These are phyloP conservation scores for Darevskia nairensis DNA, from an alignment of 2,797 vertebrate species.

Conservation along the genomic window DNA sequence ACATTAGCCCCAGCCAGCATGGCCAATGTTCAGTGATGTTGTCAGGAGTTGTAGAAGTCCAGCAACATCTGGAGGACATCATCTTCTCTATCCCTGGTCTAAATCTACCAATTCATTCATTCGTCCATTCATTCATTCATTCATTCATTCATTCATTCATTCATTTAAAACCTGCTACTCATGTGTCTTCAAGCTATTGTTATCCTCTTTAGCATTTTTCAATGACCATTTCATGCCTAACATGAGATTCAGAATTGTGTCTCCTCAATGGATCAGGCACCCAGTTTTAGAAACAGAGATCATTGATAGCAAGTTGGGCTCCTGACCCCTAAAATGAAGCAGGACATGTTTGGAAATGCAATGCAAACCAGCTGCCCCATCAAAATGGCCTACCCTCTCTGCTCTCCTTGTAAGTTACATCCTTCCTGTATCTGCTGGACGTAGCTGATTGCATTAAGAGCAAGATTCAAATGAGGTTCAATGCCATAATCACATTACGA, in stretches of 20 bases:
- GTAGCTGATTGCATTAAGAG: conserved; percentile 44
- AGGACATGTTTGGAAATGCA: too few relatives aligned
- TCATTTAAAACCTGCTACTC: not conserved
- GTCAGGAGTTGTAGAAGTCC: not conserved
- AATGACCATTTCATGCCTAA: not conserved
- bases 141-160: not conserved
- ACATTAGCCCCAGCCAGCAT: not conserved
- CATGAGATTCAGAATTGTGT: not conserved
- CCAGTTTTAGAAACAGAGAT: not conserved
- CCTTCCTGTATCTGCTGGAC: not conserved
- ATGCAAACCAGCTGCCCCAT: too few relatives aligned
- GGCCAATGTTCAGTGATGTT: not conserved
- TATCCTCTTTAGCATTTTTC: not conserved
- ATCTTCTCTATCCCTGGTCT: too few relatives aligned
- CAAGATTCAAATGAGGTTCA: conserved; percentile 60
- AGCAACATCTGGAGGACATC: not conserved
- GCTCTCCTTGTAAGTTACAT: not conserved
- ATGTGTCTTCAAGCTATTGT: not conserved
- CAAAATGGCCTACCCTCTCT: not conserved
- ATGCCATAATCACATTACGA: conserved; percentile 52
- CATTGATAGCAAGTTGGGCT: not conserved
- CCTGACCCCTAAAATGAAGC: not conserved
- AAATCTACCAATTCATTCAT: not conserved
- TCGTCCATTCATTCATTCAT: not conserved
- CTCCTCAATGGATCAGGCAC: not conserved